phyloP scores from a whole-genome alignment of 2,113 vertebrate species.

The Brachypodius melanocephalos region DNA sequence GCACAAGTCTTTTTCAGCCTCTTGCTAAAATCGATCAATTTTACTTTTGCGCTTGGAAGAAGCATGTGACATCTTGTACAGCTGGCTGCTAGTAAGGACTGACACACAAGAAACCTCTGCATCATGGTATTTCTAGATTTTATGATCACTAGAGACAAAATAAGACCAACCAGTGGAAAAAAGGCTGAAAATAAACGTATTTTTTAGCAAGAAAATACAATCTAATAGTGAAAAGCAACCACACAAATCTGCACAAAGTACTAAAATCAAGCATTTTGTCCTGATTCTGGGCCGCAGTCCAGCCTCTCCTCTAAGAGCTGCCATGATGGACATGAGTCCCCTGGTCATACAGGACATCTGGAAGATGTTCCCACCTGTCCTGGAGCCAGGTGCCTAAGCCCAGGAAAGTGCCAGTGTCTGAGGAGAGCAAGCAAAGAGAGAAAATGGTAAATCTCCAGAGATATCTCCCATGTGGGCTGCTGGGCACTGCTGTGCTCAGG shows the following conservation, averaged over 20 bases:
- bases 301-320: not conserved
- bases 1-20: not conserved
- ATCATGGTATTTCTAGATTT: not conserved
- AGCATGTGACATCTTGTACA: not conserved
- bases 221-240: not conserved
- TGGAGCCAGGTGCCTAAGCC: not conserved
- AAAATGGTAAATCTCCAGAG: not conserved
- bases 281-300: not conserved
- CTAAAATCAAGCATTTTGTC: not conserved
- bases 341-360: not conserved
- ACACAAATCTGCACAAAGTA: not conserved
- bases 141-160: not conserved
- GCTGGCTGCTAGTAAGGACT: not conserved
- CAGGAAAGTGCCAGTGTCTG: not conserved
- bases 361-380: not conserved
- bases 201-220: not conserved
- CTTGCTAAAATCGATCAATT: not conserved
- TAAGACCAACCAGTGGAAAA: not conserved
- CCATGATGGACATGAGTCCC: not conserved
- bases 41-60: not conserved
- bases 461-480: not conserved
- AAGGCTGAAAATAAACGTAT: not conserved
- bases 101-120: not conserved
- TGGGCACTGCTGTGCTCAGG: accelerated
- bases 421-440: not conserved